Base-by-base conservation (phyloP, 2,888 invertebrate species). In the Leptinotarsa rubiginosa region DNA sequence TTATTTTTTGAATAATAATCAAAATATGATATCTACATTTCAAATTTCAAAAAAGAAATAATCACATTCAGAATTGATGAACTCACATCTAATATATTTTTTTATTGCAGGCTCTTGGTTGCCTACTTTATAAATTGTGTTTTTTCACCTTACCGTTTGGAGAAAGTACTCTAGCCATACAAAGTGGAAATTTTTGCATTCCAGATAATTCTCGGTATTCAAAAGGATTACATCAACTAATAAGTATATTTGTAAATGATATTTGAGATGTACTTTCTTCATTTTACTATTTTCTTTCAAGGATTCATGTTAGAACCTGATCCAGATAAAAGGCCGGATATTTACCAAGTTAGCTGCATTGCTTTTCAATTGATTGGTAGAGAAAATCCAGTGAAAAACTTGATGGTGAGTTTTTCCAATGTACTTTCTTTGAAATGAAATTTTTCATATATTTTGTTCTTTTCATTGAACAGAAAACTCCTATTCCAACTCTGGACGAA, bases 121-220 rank as follows among this genome's bases (percentile, higher is more conserved):
- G 96, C 89, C 89, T 97, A 83, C 89, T 97, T 67, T 97, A 96
- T 87, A 96, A 96, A 87, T 89, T 97, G 81, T 96, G 96, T 88
- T 97, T 94, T 88, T 97, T 97, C 87, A 91, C 93, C 52, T 89
- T 96, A 84, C 97, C 97, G 69, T 97, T 97, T 88, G 97, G 96
- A 47, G 97, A 97, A 87, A 96, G 96, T 85, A 93, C 95, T n/a
- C 89, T 97, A 81, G 97, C 97, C 69, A 97, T 97, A 85, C 96
- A 96, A 87, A 95, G 94, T 87, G 96, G 95, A 69, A 93, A 94
- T 84, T 96, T 96, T 86, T 92, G 92, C 79, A 94, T 97, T 88
- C 97, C 97, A 70, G 94, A 95, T 86, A 92, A 90, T 87, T 93
- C 94, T 22, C 92, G 91, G 87, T 95, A 92, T 88, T 93, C 94